phyloP scores from a whole-genome alignment of 2,113 vertebrate genomes.

The Illadopsis cleaveri region DNA sequence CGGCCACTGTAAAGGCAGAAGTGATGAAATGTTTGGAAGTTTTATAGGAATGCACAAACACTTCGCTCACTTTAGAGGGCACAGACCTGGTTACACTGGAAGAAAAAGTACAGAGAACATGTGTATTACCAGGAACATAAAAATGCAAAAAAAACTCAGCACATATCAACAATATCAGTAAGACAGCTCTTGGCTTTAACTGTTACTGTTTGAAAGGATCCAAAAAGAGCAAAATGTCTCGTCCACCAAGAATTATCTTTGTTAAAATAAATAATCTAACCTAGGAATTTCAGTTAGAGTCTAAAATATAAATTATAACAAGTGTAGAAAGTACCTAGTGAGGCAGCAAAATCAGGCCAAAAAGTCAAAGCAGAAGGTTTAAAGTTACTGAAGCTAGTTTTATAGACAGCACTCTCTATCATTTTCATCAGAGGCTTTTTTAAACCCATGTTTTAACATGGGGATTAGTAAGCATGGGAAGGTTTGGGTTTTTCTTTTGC shows the following conservation, averaged over 20 bases:
- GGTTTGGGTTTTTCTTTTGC: neutral
- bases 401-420: neutral
- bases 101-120: neutral
- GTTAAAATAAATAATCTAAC: neutral
- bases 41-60: neutral
- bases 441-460: neutral
- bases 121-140: neutral
- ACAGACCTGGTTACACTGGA: neutral
- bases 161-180: neutral
- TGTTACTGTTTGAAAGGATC: neutral
- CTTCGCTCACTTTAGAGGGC: neutral
- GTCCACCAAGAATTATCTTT: neutral
- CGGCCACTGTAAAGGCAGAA: neutral
- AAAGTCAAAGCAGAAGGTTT: neutral
- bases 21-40: neutral
- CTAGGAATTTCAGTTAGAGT: neutral
- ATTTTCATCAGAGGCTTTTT: neutral
- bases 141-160: neutral
- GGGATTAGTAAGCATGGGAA: neutral
- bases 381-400: neutral
- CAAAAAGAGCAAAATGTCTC: neutral
- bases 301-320: neutral
- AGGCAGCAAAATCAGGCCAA: neutral
- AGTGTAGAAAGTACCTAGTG: neutral
- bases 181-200: neutral